Evolutionary conservation across 1,140 invertebrate species (phyloP).

Genomic region (Leptinotarsa defecta): DNA sequence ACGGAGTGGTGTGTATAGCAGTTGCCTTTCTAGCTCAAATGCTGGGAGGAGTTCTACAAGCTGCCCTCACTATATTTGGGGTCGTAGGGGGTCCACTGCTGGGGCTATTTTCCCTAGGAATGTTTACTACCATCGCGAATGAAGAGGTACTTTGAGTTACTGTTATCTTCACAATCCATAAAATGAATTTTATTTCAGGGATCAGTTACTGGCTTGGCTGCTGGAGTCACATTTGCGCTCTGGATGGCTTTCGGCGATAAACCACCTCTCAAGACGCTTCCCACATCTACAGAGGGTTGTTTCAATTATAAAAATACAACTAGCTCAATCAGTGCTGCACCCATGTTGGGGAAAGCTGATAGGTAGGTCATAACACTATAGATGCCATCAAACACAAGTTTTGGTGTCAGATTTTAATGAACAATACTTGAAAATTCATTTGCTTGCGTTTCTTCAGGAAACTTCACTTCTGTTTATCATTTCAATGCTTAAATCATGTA

Average conservation of each 20-base stretch:
- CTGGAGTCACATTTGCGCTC: slow-evolving; percentile 71
- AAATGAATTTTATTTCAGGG: slow-evolving; percentile 60
- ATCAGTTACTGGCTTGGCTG: slow-evolving; percentile 67
- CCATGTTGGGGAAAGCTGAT: background rate
- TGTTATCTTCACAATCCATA: too few species aligned
- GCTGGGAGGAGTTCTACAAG: slow-evolving; percentile 74
- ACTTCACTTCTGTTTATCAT: too few species aligned
- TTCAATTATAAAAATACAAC: slow-evolving; percentile 2
- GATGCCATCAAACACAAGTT: too few species aligned
- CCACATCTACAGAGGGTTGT: slow-evolving; percentile 65
- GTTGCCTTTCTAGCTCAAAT: slow-evolving; percentile 76
- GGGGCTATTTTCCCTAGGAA: slow-evolving; percentile 79
- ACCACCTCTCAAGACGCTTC: slow-evolving; percentile 66
- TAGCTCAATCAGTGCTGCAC: slow-evolving; percentile 14
- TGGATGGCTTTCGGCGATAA: slow-evolving; percentile 88
- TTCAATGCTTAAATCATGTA: too few species aligned
- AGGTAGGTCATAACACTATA: slow-evolving; percentile 7
- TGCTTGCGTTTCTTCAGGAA: too few species aligned
- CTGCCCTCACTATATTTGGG: slow-evolving; percentile 77
- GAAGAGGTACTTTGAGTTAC: slow-evolving; percentile 54
- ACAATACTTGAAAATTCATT: too few species aligned
- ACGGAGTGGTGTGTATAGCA: slow-evolving; percentile 70
- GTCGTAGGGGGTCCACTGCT: slow-evolving; percentile 80
- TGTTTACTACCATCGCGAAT: slow-evolving; percentile 69
- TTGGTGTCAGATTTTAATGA: too few species aligned